phyloP scores from a whole-genome alignment of 2,888 invertebrate species.

The Laothoe populi region DNA sequence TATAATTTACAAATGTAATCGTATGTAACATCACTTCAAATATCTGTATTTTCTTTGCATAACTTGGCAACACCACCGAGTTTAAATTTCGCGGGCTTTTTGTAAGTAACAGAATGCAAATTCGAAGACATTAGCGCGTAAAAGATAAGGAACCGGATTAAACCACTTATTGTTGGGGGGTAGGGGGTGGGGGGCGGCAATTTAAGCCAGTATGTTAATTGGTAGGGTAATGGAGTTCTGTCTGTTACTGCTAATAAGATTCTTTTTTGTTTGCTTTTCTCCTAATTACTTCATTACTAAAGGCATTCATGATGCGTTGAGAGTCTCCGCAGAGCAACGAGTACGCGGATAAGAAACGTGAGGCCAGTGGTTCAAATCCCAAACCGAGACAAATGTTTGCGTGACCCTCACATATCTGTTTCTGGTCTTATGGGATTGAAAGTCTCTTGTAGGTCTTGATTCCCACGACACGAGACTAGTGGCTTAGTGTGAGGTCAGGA shows the following conservation, averaged over 20 bases:
- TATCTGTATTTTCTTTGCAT: background rate
- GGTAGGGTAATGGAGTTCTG: slow-evolving; percentile 55
- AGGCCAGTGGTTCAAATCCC: too few relatives aligned
- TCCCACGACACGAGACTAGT: too few relatives aligned
- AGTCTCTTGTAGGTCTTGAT: too few relatives aligned
- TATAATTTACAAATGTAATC: too few relatives aligned
- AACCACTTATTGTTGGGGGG: slow-evolving; percentile 56
- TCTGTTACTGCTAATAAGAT: slow-evolving; percentile 38
- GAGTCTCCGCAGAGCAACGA: too few relatives aligned
- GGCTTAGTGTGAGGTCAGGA: too few relatives aligned
- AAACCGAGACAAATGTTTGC: too few relatives aligned
- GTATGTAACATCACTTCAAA: too few relatives aligned
- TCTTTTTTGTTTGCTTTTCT: slow-evolving; percentile 15
- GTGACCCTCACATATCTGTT: too few relatives aligned
- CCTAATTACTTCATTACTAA: background rate
- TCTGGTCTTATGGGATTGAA: too few relatives aligned
- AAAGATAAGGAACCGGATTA: slow-evolving; percentile 81
- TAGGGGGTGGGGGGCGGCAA: slow-evolving; percentile 38
- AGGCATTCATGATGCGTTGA: background rate
- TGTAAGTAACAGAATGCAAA: slow-evolving; percentile 72
- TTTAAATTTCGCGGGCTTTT: slow-evolving; percentile 55
- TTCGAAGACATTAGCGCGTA: slow-evolving; percentile 76
- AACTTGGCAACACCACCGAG: slow-evolving; percentile 24
- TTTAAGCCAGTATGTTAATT: slow-evolving; percentile 59
- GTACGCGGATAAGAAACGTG: too few relatives aligned